phyloP scores from a whole-genome alignment of 2,888 invertebrate genomes.

The Temnothorax rugatulus region DNA sequence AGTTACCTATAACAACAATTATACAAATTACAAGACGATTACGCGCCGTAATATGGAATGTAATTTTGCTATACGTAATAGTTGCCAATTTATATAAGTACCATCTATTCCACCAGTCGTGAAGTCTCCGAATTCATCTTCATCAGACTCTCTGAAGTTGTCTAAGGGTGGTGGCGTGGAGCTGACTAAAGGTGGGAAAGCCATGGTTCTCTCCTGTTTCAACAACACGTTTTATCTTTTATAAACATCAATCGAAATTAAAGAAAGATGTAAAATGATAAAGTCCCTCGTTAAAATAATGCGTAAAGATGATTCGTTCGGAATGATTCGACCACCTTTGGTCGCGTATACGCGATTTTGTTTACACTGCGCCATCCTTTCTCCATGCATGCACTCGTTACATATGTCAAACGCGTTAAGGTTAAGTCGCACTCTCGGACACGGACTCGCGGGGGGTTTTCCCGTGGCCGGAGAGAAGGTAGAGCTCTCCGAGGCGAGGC shows the following conservation, averaged over 20 bases:
- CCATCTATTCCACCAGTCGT: constrained; percentile 84
- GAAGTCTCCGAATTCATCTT: constrained; percentile 87
- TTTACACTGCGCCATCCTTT: constrained; percentile 28
- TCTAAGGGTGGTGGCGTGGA: constrained; percentile 90
- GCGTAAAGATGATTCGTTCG: not conserved
- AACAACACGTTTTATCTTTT: not conserved
- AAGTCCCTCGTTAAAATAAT: not conserved
- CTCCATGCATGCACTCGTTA: not conserved
- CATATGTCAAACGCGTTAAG: constrained; percentile 68
- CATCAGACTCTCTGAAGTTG: constrained; percentile 87
- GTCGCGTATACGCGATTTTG: not conserved
- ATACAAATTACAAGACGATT: constrained; percentile 1
- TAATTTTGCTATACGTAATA: not conserved
- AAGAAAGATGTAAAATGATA: too few relatives aligned
- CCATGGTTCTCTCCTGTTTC: constrained; percentile 84
- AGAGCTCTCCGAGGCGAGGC: not conserved
- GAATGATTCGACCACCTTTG: not conserved
- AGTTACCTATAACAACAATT: constrained; percentile 76
- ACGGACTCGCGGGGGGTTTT: not conserved
- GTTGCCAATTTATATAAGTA: constrained; percentile 59
- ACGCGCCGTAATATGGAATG: not conserved
- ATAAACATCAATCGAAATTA: constrained; percentile 1
- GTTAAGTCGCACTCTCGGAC: constrained; percentile 39
- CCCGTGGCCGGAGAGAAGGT: not conserved
- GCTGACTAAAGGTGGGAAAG: constrained; percentile 90